These are phyloP conservation scores for Lasioglossum zephyrum DNA, from an alignment of 2,888 invertebrate genomes.

Conservation along the genomic window DNA sequence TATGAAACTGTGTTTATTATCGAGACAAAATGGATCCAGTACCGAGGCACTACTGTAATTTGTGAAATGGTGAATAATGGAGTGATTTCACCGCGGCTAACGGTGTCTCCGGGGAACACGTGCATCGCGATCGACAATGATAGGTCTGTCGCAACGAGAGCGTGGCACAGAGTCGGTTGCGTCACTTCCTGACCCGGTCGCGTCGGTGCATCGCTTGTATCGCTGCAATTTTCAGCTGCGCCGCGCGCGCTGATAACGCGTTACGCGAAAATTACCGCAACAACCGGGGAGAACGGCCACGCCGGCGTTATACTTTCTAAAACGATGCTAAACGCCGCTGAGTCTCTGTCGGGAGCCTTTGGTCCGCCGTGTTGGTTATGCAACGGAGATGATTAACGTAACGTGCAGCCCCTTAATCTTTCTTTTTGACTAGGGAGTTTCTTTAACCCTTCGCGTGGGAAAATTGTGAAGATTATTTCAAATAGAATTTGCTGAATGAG, in stretches of 20 bases:
- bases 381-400: not conserved
- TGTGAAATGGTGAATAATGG: not conserved
- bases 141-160: conserved; percentile 27
- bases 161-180: conserved; percentile 58
- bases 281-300: conserved; percentile 39
- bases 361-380: not conserved
- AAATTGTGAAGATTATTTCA: not conserved
- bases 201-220: conserved; percentile 23
- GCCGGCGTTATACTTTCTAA: conserved; percentile 60
- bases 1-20: not conserved
- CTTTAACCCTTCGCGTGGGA: not conserved
- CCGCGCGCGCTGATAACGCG: conserved; percentile 62
- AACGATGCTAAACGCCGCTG: not conserved
- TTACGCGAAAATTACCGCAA: conserved; percentile 65
- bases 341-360: conserved; percentile 5
- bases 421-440: not conserved
- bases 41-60: not conserved
- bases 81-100: not conserved
- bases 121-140: conserved; percentile 16
- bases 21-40: not conserved
- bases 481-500: not conserved
- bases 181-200: conserved; percentile 60
- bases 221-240: conserved; percentile 71
- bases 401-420: not conserved
- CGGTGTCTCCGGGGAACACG: not conserved